Base-by-base conservation (phyloP, 1,140 invertebrate species). In the Leucophenga varia region DNA sequence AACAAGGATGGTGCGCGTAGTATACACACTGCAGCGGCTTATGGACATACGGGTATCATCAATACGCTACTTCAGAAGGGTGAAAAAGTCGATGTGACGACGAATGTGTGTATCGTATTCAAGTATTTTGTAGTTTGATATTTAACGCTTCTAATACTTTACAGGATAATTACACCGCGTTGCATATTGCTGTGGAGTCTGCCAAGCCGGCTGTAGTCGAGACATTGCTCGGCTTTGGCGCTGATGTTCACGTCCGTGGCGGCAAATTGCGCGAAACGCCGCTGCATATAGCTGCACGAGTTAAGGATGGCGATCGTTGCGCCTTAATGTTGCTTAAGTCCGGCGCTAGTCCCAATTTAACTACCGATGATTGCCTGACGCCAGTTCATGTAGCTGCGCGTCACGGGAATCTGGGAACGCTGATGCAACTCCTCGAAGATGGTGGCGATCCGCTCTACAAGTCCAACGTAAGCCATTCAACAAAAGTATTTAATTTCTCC, bases 121-220 rank as follows among this genome's bases (percentile, higher is more conserved):
- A 36, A 41, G 4, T 19, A 30, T 2, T n/a, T 35, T 19, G 1
- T n/a, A 21, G 35, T 5, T 28, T 30, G 16, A 22, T 2, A 30
- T 13, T 17, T 21, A n/a, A n/a, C n/a, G n/a, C 19, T 36, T 47
- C 7, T 16, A 34, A 6, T 17, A 3, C 8, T 8, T 61, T 68
- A n/a, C 50, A 98, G 89, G 95, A 98, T 68, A 95, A 97, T 68
- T 97, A 95, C 74, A 98, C 97, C 16, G 94, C 97, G n/a, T 79
- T 99, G 0, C 97, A 99, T 69, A 92, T 98, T 57, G 96, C 95
- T n/a, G 95, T 98, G 3, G 91, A 98, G 77, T 91, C 90, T 28
- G 90, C 91, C 45, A 96, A 97, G 72, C 93, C 95, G 8, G 84
- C 89, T 18, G 95, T 98, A 4, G 96, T 99, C 12, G 96, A 99